Percentiles rank a stretch among this genome's conserved stretches.
Evolutionary conservation across 2,888 invertebrate genomes (phyloP).

Genomic region (Electrophaes corylata): DNA sequence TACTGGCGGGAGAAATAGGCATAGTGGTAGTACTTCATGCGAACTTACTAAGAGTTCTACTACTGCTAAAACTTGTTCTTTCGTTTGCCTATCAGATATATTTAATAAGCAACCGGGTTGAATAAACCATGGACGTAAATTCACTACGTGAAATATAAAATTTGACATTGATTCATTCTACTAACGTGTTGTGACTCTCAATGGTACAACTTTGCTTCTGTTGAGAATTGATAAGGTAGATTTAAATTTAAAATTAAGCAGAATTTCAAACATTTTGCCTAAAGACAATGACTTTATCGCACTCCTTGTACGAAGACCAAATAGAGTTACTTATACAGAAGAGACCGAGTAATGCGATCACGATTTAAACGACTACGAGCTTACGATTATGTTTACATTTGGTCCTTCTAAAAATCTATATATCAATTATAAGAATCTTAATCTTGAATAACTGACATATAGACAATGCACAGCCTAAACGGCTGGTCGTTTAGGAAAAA

Average conservation of each 20-base stretch:
- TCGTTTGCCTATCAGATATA: too few species aligned
- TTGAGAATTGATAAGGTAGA: conserved; percentile 22
- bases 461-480: too few species aligned
- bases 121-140: conserved; percentile 40
- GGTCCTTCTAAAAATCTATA: neutral
- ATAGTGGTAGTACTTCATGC: too few species aligned
- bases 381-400: neutral
- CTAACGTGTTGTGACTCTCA: conserved; percentile 13
- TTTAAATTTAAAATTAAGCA: conserved; percentile 30
- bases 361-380: conserved; percentile 6
- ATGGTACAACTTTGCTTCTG: conserved; percentile 10
- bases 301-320: conserved; percentile 10
- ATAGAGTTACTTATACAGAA: conserved; percentile 16
- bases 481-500: too few species aligned
- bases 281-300: conserved; percentile 24
- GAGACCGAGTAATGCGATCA: conserved; percentile 16
- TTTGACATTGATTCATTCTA: conserved; percentile 26
- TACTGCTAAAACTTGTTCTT: too few species aligned
- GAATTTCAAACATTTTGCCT: conserved; percentile 28
- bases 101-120: too few species aligned
- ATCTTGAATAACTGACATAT: too few species aligned
- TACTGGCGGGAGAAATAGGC: too few species aligned
- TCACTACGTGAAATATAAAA: conserved; percentile 25
- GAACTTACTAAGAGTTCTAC: too few species aligned
- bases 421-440: too few species aligned